These are phyloP conservation scores for Alloplasta piceator DNA, from an alignment of 2,888 invertebrate species.

Conservation along the genomic window DNA sequence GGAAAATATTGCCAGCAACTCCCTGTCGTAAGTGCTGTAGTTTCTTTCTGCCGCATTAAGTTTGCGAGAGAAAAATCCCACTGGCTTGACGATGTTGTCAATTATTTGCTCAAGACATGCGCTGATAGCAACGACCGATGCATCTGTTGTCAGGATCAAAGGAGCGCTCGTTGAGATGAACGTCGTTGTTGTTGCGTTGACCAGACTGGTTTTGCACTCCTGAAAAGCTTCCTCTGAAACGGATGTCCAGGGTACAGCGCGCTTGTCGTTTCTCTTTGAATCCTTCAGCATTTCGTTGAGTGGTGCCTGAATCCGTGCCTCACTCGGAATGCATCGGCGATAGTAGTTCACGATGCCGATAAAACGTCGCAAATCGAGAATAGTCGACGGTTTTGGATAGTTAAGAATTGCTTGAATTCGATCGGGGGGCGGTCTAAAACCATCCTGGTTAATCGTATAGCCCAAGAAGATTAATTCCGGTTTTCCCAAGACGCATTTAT, in stretches of 20 bases:
- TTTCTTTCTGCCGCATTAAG: slow-evolving; percentile 8
- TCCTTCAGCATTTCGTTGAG: neutral
- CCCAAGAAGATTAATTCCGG: neutral
- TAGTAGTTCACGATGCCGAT: neutral
- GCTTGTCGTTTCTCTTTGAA: slow-evolving; percentile 14
- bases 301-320: neutral
- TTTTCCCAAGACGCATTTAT: slow-evolving; percentile 10
- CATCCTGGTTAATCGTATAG: slow-evolving; percentile 1
- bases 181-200: slow-evolving; percentile 1
- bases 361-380: neutral
- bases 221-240: slow-evolving; percentile 5
- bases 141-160: slow-evolving; percentile 12
- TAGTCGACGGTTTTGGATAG: neutral
- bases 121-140: slow-evolving; percentile 22
- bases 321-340: neutral
- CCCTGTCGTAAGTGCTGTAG: slow-evolving; percentile 52
- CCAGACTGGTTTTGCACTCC: slow-evolving; percentile 24
- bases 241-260: neutral
- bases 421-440: slow-evolving; percentile 10
- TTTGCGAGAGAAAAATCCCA: slow-evolving; percentile 43
- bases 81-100: neutral
- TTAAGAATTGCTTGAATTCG: neutral
- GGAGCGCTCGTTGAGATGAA: slow-evolving; percentile 21
- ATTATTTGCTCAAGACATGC: slow-evolving; percentile 20
- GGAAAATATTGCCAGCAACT: slow-evolving; percentile 43